These are phyloP conservation scores for Percina caprodes DNA, from an alignment of 2,113 vertebrate genomes.

Conservation along the genomic window DNA sequence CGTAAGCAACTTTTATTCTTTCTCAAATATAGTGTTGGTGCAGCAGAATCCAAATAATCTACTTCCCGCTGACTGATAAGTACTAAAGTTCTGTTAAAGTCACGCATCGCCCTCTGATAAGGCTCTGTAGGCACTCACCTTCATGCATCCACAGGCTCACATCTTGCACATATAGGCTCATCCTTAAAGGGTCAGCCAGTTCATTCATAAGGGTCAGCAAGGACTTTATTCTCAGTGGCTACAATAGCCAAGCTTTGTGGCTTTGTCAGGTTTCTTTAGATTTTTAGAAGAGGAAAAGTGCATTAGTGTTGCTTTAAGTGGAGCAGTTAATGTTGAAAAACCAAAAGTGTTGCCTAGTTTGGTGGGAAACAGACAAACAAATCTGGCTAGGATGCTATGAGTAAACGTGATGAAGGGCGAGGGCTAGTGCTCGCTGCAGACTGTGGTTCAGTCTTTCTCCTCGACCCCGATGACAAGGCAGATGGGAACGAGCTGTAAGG, in stretches of 20 bases:
- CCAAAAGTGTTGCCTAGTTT: no score
- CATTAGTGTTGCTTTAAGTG: no score
- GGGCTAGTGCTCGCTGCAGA: neutral
- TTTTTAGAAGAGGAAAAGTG: neutral
- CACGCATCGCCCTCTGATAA: neutral
- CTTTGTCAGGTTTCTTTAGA: neutral
- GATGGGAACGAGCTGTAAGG: neutral
- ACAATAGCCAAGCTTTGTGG: neutral
- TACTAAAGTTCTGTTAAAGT: neutral
- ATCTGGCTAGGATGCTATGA: neutral
- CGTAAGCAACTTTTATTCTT: slow-evolving; percentile 82
- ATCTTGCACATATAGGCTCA: neutral
- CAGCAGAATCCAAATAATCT: slow-evolving; percentile 19
- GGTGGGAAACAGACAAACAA: neutral
- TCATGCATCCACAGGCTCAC: neutral
- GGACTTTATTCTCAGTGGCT: neutral
- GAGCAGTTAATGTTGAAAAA: no score
- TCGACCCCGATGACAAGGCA: neutral
- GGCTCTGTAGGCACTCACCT: slow-evolving; percentile 14
- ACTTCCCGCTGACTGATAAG: neutral
- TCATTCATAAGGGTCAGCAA: neutral
- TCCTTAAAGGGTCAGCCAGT: neutral
- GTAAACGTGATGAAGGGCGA: neutral
- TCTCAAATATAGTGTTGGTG: neutral
- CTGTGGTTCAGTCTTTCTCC: neutral